Conservation (phyloP, 2,888 invertebrate genomes). For the Neria commutata region DNA sequence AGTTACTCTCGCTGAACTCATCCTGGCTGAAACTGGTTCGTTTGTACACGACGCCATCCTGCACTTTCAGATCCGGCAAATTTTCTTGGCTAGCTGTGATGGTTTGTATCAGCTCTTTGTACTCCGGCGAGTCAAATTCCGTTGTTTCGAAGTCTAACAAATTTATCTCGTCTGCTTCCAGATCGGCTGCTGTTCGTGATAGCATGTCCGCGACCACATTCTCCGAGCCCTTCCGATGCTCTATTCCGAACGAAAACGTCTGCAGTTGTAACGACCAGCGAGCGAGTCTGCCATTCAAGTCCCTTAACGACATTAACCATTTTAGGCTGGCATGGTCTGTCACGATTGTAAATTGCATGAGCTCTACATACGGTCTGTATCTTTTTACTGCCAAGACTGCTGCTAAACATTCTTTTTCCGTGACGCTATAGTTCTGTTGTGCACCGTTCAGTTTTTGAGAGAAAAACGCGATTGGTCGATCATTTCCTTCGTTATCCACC, state of each 20-base stretch:
- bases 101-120: constrained; percentile 1
- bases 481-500: neutral
- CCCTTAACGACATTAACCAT: constrained; percentile 13
- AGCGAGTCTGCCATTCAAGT: constrained; percentile 38
- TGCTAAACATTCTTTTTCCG: constrained; percentile 20
- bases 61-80: constrained; percentile 15
- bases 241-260: constrained; percentile 29
- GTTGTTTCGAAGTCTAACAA: constrained; percentile 10
- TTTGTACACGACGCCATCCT: constrained; percentile 1
- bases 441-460: constrained; percentile 22
- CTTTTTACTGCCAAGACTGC: constrained; percentile 13
- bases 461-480: constrained; percentile 18
- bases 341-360: constrained; percentile 17
- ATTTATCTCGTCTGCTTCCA: neutral
- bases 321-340: constrained; percentile 37
- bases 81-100: constrained; percentile 13
- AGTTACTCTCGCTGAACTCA: neutral
- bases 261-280: constrained; percentile 32
- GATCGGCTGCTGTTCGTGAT: constrained; percentile 12
- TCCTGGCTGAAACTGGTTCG: neutral
- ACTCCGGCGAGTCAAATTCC: constrained; percentile 12
- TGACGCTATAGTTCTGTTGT: constrained; percentile 21
- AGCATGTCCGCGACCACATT: constrained; percentile 34
- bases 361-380: constrained; percentile 25
- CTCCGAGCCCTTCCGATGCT: constrained; percentile 38